A percentile compares a stretch with the other conserved stretches of the same genome.
These are phyloP conservation scores for Galagoides demidoff DNA, from an alignment of 2,797 vertebrate genomes.

Conservation along the genomic window DNA sequence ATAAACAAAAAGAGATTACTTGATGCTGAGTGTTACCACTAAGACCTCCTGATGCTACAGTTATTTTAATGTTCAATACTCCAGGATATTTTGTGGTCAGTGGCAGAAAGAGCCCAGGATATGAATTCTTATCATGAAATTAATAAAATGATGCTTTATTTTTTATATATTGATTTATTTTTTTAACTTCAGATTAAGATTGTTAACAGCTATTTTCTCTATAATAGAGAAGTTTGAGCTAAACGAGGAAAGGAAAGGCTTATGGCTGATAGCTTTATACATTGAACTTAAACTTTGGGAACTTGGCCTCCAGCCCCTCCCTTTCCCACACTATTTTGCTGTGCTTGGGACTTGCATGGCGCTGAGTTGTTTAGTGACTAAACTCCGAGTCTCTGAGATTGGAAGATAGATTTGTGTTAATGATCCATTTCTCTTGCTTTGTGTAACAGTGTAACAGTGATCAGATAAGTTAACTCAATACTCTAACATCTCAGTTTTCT, in stretches of 20 bases:
- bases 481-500: background rate
- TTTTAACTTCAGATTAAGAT: conserved; percentile 44
- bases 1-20: background rate
- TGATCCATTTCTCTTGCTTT: background rate
- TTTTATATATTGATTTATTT: conserved; percentile 9
- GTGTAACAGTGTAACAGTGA: background rate
- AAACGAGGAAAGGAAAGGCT: background rate
- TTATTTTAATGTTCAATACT: conserved; percentile 24
- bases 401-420: background rate
- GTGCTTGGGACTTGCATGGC: background rate
- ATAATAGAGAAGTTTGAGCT: background rate
- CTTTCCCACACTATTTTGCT: background rate
- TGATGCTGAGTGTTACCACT: background rate
- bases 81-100: background rate
- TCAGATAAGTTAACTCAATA: background rate
- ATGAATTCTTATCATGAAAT: conserved; percentile 11
- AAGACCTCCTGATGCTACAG: background rate
- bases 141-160: background rate
- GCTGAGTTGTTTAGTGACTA: background rate
- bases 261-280: background rate
- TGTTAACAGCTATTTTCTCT: background rate
- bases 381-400: background rate
- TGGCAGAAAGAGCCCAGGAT: background rate
- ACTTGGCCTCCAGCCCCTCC: background rate
- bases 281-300: background rate